phyloP scores from a whole-genome alignment of 2,113 vertebrate genomes.

The Lutjanus erythropterus region DNA sequence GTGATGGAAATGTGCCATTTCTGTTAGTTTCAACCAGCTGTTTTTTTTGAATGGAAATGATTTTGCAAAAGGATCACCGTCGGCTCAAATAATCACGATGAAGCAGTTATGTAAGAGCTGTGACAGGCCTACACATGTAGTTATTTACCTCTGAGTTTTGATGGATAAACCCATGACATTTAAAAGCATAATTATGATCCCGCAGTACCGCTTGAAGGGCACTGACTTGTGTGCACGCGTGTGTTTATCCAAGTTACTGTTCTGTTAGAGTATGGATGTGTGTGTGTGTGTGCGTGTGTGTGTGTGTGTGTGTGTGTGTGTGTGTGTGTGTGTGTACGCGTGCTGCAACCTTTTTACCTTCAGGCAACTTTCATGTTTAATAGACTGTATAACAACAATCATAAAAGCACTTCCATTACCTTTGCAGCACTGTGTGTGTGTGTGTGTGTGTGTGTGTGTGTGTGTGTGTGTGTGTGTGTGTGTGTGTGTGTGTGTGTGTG shows the following conservation, averaged over 20 bases:
- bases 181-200: constrained; percentile 5
- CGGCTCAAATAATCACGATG: too few species aligned
- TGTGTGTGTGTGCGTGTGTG: neutral
- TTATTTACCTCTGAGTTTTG: neutral
- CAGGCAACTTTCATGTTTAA: constrained; percentile 42
- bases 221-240: neutral
- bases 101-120: too few species aligned
- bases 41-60: too few species aligned
- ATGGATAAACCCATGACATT: neutral
- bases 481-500: neutral
- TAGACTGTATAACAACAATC: constrained; percentile 20
- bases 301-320: constrained; percentile 3
- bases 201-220: neutral
- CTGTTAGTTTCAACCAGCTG: too few species aligned
- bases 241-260: constrained; percentile 21
- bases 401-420: constrained; percentile 11
- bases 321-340: neutral
- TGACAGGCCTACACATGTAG: too few species aligned
- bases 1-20: too few species aligned
- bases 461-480: neutral
- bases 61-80: too few species aligned
- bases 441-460: neutral
- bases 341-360: constrained; percentile 13
- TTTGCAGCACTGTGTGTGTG: neutral
- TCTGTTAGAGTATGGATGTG: constrained; percentile 14